A percentile compares a stretch with the other conserved stretches of the same genome.
These are phyloP conservation scores for Etia nguti DNA, from an alignment of 2,113 vertebrate species.

Conservation along the genomic window DNA sequence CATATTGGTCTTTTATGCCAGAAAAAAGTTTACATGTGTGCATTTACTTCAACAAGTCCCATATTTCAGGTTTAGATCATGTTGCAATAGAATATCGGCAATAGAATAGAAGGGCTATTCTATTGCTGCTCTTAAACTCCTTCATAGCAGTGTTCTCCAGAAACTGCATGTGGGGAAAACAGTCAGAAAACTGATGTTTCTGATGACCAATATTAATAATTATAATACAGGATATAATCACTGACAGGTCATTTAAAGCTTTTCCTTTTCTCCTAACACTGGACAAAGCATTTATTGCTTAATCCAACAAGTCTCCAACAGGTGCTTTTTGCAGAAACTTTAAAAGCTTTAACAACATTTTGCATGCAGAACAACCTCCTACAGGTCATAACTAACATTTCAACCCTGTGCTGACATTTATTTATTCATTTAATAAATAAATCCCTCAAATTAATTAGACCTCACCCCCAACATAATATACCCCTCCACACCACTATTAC, in stretches of 20 bases:
- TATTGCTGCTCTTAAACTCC: neutral
- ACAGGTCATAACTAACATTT: neutral
- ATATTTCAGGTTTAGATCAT: neutral
- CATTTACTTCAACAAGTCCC: neutral
- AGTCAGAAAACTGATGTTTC: neutral
- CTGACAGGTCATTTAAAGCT: neutral
- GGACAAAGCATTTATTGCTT: neutral
- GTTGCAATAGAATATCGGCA: neutral
- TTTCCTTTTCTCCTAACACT: neutral
- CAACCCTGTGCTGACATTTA: neutral
- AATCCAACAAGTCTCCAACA: neutral
- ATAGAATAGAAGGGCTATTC: neutral
- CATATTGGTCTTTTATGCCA: neutral
- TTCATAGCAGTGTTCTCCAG: neutral
- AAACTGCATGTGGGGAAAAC: neutral
- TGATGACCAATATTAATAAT: neutral
- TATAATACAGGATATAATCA: neutral
- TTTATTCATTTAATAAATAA: neutral
- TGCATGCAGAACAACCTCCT: rapidly evolving
- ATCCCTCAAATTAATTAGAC: neutral
- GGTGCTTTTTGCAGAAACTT: neutral
- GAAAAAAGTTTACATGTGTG: neutral
- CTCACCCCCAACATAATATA: neutral
- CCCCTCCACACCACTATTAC: neutral
- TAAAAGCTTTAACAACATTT: neutral